Evolutionary conservation across 2,888 invertebrate genomes (phyloP).

Genomic region (Perizoma flavofasciatum): DNA sequence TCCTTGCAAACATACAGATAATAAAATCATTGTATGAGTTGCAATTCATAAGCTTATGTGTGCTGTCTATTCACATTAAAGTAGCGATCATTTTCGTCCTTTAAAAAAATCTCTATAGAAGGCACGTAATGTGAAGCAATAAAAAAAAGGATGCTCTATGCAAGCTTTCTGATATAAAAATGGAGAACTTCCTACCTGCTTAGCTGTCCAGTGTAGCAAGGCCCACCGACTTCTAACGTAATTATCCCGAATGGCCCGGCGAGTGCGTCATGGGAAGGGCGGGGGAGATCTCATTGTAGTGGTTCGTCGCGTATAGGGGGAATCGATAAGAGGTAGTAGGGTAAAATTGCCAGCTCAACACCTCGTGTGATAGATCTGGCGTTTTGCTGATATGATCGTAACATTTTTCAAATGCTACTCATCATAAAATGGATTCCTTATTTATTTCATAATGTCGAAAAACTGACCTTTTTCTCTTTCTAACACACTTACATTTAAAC

Average conservation of each 20-base stretch:
- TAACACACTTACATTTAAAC: too few relatives aligned
- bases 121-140: background rate
- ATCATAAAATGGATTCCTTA: too few relatives aligned
- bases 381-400: too few relatives aligned
- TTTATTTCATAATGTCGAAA: too few relatives aligned
- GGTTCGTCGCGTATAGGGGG: slow-evolving; percentile 21
- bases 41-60: too few relatives aligned
- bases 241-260: slow-evolving; percentile 12
- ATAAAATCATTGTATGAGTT: too few relatives aligned
- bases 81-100: too few relatives aligned
- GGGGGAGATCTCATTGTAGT: slow-evolving; percentile 25
- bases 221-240: slow-evolving; percentile 19
- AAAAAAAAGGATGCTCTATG: slow-evolving; percentile 13
- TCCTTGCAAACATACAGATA: too few relatives aligned
- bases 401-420: too few relatives aligned
- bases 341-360: slow-evolving; percentile 18
- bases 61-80: too few relatives aligned
- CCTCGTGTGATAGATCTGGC: background rate
- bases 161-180: slow-evolving; percentile 23
- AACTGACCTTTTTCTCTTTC: too few relatives aligned
- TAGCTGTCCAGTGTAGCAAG: slow-evolving; percentile 14
- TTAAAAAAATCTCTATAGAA: background rate
- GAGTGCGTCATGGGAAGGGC: slow-evolving; percentile 22
- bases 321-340: slow-evolving; percentile 31
- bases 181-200: slow-evolving; percentile 25